Evolutionary conservation across 2,113 vertebrate species (phyloP).

Genomic region (Corynorhinus townsendii): DNA sequence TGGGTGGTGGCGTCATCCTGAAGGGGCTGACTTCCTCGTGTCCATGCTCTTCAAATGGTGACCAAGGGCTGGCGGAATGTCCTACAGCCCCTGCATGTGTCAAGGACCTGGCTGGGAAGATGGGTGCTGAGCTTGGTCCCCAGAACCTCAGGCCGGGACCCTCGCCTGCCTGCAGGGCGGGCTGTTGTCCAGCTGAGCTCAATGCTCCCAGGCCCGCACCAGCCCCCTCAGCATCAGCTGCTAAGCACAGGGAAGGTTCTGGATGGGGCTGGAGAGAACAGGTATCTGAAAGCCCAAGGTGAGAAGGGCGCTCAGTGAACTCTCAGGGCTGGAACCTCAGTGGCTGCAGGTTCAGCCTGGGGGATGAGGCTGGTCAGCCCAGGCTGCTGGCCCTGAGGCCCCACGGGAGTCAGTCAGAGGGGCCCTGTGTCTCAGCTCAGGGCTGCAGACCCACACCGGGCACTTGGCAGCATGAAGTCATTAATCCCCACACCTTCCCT

Average conservation of each 20-base stretch:
- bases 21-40: not conserved
- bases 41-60: fast-evolving
- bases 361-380: not conserved
- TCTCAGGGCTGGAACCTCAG: not conserved
- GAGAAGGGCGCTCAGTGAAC: not conserved
- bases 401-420: not conserved
- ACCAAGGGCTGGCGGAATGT: fast-evolving
- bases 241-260: not conserved
- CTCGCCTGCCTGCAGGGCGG: not conserved
- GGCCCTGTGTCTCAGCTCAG: not conserved
- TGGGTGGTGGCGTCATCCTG: too few relatives aligned
- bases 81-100: fast-evolving
- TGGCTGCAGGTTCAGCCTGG: fast-evolving
- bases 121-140: not conserved
- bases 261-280: not conserved
- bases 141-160: not conserved
- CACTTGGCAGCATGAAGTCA: fast-evolving
- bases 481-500: not conserved
- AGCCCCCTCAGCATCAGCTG: not conserved
- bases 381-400: fast-evolving
- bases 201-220: not conserved
- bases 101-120: fast-evolving
- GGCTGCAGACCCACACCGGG: not conserved
- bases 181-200: too few relatives aligned
- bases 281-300: not conserved